Conservation (phyloP, 2,797 vertebrate genomes). For the Hydrophis major region DNA sequence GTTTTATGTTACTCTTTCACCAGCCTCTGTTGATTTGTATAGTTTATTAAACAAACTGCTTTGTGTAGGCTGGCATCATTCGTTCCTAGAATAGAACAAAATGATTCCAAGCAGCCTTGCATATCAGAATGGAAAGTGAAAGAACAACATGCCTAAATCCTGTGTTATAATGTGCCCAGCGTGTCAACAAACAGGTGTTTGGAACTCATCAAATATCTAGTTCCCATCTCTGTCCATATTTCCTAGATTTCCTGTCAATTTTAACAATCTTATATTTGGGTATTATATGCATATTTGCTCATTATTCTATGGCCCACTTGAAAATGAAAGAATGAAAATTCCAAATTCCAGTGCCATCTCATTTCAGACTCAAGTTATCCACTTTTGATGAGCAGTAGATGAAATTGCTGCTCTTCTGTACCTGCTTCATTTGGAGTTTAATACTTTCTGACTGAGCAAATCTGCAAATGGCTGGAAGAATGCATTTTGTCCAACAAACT, state of each 20-base stretch:
- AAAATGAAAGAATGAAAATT: background rate
- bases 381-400: background rate
- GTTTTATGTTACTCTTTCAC: background rate
- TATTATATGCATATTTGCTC: background rate
- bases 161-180: background rate
- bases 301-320: background rate
- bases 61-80: conserved; percentile 12
- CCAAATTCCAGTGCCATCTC: background rate
- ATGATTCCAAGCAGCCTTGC: too few species aligned
- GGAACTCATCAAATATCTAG: background rate
- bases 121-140: background rate
- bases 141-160: background rate
- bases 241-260: background rate
- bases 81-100: conserved; percentile 11
- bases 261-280: background rate
- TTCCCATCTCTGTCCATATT: background rate
- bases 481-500: background rate
- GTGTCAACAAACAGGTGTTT: background rate
- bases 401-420: background rate
- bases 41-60: background rate
- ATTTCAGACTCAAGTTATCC: background rate
- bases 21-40: background rate
- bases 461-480: background rate
- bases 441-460: background rate
- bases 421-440: background rate